Evolutionary conservation across 2,113 vertebrate genomes (phyloP).

Genomic region (Cinclus mexicanus): DNA sequence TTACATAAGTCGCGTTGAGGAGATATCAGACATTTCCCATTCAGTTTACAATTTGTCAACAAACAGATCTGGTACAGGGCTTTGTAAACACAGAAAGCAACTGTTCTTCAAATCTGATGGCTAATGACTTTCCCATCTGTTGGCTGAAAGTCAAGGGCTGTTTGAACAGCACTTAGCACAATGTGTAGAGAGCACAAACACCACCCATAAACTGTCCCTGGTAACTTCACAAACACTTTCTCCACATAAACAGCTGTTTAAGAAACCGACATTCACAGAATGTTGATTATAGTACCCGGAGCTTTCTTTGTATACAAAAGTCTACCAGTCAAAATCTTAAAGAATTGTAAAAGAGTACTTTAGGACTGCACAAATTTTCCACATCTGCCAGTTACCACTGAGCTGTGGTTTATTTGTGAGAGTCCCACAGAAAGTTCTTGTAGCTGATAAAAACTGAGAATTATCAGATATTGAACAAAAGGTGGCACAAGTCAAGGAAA

Average conservation of each 20-base stretch:
- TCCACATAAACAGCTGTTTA: slow-evolving; percentile 1
- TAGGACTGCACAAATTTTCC: neutral
- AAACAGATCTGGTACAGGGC: neutral
- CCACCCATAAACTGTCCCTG: slow-evolving; percentile 11
- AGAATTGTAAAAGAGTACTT: neutral
- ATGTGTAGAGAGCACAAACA: neutral
- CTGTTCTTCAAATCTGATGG: slow-evolving; percentile 8
- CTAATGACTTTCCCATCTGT: slow-evolving; percentile 59
- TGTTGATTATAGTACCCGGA: neutral
- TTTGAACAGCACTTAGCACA: slow-evolving; percentile 17
- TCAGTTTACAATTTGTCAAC: neutral
- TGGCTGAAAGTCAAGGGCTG: slow-evolving; percentile 41
- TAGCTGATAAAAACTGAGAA: neutral
- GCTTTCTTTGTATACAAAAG: neutral
- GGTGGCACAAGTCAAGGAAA: neutral
- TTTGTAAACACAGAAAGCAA: slow-evolving; percentile 51
- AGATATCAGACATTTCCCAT: neutral
- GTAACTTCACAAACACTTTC: slow-evolving; percentile 12
- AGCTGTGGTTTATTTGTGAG: neutral
- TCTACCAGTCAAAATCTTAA: neutral
- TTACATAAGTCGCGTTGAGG: neutral
- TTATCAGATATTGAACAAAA: neutral
- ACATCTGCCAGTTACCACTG: neutral
- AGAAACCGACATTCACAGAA: neutral
- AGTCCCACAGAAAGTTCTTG: neutral